Percentiles rank a stretch among this genome's conserved stretches.
phyloP scores from a whole-genome alignment of 1,140 invertebrate genomes.

The Aphelinus atriplicis region DNA sequence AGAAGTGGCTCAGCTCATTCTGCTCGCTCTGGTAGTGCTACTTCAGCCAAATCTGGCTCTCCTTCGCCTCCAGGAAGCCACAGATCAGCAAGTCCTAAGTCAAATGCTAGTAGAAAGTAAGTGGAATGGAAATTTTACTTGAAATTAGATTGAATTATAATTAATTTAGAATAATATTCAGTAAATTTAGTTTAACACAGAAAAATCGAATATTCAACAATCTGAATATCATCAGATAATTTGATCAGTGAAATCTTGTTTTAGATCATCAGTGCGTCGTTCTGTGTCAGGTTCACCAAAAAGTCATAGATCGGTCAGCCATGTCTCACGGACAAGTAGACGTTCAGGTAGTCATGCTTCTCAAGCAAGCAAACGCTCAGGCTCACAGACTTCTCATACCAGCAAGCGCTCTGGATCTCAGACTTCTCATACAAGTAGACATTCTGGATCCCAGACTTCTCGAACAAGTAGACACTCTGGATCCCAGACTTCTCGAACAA shows the following conservation, averaged over 20 bases:
- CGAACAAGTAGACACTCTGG: slow-evolving; percentile 44
- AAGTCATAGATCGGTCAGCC: slow-evolving; percentile 38
- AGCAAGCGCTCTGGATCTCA: slow-evolving; percentile 35
- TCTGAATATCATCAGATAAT: no score
- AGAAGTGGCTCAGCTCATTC: slow-evolving; percentile 52
- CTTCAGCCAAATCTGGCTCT: slow-evolving; percentile 48
- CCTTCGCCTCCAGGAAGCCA: slow-evolving; percentile 53
- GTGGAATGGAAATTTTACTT: background rate
- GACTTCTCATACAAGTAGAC: slow-evolving; percentile 27
- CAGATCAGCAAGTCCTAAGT: slow-evolving; percentile 51
- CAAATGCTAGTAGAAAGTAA: slow-evolving; percentile 46
- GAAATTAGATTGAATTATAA: no score
- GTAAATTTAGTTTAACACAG: no score
- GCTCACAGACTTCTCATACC: slow-evolving; percentile 43
- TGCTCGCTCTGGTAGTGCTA: slow-evolving; percentile 44
- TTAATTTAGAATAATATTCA: no score
- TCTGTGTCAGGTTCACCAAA: slow-evolving; percentile 27
- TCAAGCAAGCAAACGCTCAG: slow-evolving; percentile 49
- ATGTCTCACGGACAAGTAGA: slow-evolving; percentile 19
- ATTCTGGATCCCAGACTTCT: slow-evolving; percentile 38
- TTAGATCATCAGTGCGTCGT: background rate
- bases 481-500: slow-evolving; percentile 32
- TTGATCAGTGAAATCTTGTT: background rate
- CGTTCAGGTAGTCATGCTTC: slow-evolving; percentile 44
- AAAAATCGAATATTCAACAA: no score